phyloP scores from a whole-genome alignment of 1,140 invertebrate genomes.

The Drosophila hydei region DNA sequence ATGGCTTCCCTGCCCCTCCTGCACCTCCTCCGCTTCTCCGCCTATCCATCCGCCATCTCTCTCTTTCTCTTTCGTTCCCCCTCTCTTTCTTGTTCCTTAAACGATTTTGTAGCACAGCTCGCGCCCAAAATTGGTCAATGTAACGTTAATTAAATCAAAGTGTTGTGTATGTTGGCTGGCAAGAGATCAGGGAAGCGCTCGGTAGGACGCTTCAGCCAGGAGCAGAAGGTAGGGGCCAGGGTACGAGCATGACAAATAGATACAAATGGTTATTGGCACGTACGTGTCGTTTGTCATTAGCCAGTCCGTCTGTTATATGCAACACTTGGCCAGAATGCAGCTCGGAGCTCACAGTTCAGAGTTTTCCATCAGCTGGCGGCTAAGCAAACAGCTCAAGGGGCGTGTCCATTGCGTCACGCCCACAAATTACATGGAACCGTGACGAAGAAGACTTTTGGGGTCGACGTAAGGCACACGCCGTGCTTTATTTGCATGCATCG shows the following conservation, averaged over 20 bases:
- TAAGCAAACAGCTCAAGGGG: conserved; percentile 34
- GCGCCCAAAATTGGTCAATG: conserved; percentile 79
- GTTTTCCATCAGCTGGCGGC: conserved; percentile 27
- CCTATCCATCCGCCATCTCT: conserved; percentile 2
- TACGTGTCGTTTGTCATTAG: conserved; percentile 79
- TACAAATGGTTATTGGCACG: conserved; percentile 81
- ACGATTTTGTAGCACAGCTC: conserved; percentile 60
- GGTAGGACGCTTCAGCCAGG: too few relatives aligned
- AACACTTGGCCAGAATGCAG: conserved; percentile 36
- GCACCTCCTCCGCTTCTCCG: not conserved
- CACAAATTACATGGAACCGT: conserved; percentile 33
- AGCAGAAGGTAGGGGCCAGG: not conserved
- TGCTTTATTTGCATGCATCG: conserved; percentile 48
- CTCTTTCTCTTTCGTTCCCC: not conserved
- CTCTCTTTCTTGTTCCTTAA: conserved; percentile 15
- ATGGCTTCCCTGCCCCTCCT: not conserved
- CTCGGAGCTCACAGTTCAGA: not conserved
- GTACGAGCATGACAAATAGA: conserved; percentile 70
- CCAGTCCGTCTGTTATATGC: conserved; percentile 64
- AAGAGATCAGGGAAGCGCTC: not conserved
- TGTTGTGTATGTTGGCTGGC: conserved; percentile 38
- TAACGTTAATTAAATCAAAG: conserved; percentile 82
- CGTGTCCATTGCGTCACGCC: conserved; percentile 35
- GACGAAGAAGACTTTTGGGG: conserved; percentile 23
- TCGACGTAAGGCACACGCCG: conserved; percentile 18